Conservation (phyloP, 2,888 invertebrate species). For the Seladonia tumulorum region DNA sequence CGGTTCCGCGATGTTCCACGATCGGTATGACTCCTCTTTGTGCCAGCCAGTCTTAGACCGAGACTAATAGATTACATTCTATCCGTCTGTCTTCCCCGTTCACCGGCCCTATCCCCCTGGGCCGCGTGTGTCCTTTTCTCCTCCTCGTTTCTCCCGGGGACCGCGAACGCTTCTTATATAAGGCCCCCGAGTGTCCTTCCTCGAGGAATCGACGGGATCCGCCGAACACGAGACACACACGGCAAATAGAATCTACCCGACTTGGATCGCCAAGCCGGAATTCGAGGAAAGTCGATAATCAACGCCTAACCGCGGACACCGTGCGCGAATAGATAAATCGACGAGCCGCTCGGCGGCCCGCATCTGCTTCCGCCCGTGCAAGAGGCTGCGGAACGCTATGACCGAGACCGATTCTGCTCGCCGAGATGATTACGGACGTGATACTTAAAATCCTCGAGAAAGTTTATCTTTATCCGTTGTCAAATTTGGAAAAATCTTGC, state of each 20-base stretch:
- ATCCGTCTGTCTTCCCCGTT: conserved; percentile 50
- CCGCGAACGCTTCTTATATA: conserved; percentile 47
- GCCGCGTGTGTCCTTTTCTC: conserved; percentile 10
- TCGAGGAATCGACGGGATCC: conserved; percentile 53
- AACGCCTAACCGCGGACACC: conserved; percentile 23
- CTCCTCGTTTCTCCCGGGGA: neutral
- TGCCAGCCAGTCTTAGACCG: conserved; percentile 55
- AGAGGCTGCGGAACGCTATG: neutral
- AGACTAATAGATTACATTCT: conserved; percentile 69
- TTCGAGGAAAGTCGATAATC: conserved; percentile 54
- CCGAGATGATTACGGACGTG: neutral
- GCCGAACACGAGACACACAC: conserved; percentile 51
- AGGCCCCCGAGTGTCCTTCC: conserved; percentile 52
- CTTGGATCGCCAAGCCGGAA: conserved; percentile 23
- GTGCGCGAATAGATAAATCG: conserved; percentile 35
- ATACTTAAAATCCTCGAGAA: neutral
- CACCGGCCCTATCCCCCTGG: conserved; percentile 22
- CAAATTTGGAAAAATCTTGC: no score
- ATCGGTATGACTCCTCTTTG: conserved; percentile 62
- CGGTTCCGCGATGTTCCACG: conserved; percentile 62
- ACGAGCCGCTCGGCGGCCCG: neutral
- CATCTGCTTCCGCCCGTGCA: neutral
- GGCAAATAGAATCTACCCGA: conserved; percentile 45
- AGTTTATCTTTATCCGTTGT: no score
- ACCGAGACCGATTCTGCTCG: conserved; percentile 1